These are phyloP conservation scores for Sinocyclocheilus anshuiensis DNA, from an alignment of 2,113 vertebrate species.

Conservation along the genomic window DNA sequence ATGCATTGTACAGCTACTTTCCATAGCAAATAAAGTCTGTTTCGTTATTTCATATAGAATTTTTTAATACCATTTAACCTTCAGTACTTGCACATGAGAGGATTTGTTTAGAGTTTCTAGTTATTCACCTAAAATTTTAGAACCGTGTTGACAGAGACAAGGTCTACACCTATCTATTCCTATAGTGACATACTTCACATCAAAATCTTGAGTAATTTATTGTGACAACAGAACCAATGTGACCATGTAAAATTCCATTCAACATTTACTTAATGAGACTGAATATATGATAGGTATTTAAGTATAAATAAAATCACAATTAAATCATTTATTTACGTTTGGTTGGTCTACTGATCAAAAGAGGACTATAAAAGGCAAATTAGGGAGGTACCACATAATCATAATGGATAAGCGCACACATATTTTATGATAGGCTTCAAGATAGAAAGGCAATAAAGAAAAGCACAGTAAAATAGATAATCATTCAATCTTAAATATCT, in stretches of 20 bases:
- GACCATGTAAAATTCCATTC: not conserved
- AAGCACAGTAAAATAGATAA: not conserved
- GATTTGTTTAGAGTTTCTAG: not conserved
- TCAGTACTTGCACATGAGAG: not conserved
- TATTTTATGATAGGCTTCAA: not conserved
- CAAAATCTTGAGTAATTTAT: not conserved
- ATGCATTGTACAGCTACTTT: not conserved
- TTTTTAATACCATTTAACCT: not conserved
- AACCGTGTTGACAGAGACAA: not conserved
- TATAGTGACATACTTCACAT: not conserved
- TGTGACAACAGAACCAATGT: not conserved
- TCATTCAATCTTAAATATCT: slow-evolving; percentile 20
- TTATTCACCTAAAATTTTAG: not conserved
- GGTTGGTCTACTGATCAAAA: not conserved
- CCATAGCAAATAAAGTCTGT: not conserved
- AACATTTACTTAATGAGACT: not conserved
- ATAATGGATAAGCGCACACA: slow-evolving; percentile 9
- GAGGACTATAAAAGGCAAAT: not conserved
- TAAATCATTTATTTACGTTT: not conserved
- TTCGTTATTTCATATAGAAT: not conserved
- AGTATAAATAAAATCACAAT: not conserved
- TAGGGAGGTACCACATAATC: slow-evolving; percentile 10
- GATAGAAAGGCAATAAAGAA: slow-evolving; percentile 14
- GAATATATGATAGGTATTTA: not conserved
- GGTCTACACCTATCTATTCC: not conserved